Evolutionary conservation across 92 coral and sea anemone species (phyloP).

Genomic region (Parazoanthus darwini): DNA sequence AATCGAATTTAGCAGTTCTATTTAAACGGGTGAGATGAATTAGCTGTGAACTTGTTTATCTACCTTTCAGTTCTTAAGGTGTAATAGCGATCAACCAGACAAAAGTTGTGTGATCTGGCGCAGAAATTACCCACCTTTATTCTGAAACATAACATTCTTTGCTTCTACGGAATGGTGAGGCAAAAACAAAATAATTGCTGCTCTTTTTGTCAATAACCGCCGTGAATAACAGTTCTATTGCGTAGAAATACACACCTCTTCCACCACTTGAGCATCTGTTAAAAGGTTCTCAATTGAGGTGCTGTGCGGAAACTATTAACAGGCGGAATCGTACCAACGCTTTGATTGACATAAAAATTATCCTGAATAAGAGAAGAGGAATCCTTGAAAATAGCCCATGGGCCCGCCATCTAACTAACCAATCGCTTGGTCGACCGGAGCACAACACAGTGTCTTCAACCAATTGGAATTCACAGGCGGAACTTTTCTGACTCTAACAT

Average conservation of each 20-base stretch:
- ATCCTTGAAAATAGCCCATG: conserved; percentile 77
- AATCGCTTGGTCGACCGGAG: conserved; percentile 49
- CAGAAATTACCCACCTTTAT: neutral
- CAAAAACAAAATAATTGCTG: neutral
- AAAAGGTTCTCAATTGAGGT: conserved; percentile 49
- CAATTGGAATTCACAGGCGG: conserved; percentile 60
- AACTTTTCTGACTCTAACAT: conserved; percentile 68
- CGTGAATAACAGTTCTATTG: conserved; percentile 18
- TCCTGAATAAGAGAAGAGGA: conserved; percentile 82
- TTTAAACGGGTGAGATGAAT: conserved; percentile 19
- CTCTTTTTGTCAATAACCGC: neutral
- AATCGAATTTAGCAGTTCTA: conserved; percentile 7
- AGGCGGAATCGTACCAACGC: conserved; percentile 46
- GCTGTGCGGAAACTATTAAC: conserved; percentile 63
- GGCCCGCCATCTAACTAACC: conserved; percentile 55
- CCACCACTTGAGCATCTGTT: conserved; percentile 61
- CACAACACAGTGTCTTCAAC: conserved; percentile 36
- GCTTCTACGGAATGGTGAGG: neutral
- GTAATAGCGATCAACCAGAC: conserved; percentile 21
- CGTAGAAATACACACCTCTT: conserved; percentile 32
- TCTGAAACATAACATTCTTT: neutral
- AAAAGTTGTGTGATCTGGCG: neutral
- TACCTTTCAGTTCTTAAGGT: conserved; percentile 17
- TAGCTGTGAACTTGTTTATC: conserved; percentile 36
- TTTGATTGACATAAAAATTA: conserved; percentile 90